phyloP scores from a whole-genome alignment of 2,797 vertebrate genomes.

The Cephalopachus bancanus region DNA sequence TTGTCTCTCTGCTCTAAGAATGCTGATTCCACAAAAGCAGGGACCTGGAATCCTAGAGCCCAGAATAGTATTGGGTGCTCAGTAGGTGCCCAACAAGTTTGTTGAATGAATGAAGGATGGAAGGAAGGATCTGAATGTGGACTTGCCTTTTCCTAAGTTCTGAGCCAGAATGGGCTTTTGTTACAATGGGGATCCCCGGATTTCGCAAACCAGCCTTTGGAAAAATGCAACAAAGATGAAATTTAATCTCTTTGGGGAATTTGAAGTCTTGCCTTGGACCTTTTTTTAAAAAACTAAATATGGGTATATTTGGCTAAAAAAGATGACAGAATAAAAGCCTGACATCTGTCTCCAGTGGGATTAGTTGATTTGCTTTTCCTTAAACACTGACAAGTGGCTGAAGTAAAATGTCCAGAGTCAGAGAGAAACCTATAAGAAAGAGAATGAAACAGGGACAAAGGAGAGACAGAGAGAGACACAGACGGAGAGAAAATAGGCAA shows the following conservation, averaged over 20 bases:
- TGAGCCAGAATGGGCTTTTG: not conserved
- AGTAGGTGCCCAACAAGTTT: not conserved
- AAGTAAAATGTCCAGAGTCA: not conserved
- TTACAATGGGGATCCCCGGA: not conserved
- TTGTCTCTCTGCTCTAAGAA: not conserved
- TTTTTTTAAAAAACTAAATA: not conserved
- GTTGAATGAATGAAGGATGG: too few relatives aligned
- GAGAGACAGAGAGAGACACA: not conserved
- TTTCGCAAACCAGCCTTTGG: constrained; percentile 21
- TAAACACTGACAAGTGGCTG: constrained; percentile 38
- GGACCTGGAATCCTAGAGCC: not conserved
- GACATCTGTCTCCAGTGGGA: not conserved
- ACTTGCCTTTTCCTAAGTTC: not conserved
- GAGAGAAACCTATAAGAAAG: not conserved
- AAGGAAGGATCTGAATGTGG: not conserved
- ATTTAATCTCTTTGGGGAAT: constrained; percentile 23
- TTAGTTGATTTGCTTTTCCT: not conserved
- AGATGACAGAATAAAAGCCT: not conserved
- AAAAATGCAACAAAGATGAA: constrained; percentile 53
- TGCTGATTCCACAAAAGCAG: not conserved
- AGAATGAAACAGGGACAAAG: too few relatives aligned
- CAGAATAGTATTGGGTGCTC: fast-evolving
- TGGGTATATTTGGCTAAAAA: constrained; percentile 33
- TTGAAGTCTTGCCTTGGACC: constrained; percentile 35
- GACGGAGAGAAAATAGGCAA: not conserved